Evolutionary conservation across 2,113 vertebrate species (phyloP), one percentile per base, ranked within the genome.

Genomic region (Alethe castanea): DNA sequence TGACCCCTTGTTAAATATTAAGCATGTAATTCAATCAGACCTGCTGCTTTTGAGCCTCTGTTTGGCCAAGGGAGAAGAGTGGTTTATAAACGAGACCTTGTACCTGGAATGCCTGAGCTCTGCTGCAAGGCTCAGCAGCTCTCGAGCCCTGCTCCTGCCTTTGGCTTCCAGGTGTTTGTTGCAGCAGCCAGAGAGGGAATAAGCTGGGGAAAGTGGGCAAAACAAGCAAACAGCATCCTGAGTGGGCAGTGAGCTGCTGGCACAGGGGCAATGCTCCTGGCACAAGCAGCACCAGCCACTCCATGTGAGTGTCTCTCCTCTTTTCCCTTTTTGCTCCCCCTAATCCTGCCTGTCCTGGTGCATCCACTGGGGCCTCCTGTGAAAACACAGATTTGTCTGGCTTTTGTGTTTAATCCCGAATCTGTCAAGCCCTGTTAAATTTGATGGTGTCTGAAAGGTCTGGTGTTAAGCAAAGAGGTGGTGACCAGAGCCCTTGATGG

Each of bases 371-470:
- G 76, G 91, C 92, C 76, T 66, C 60, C 92, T 72, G 35, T 89
- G 95, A 96, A 96, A 91, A 92, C 66, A 81, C 52, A 80, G 97
- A 97, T 97, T 96, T 98, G 96, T 95, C 95, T 94, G 97, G 86
- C 96, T 96, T 95, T 96, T 96, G 93, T 77, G 86, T 83, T 97
- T 97, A 97, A 98, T 97, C 97, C 98, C 24, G 44, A 91, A 91
- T 82, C 97, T 96, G 97, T 97, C 97, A 95, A 95, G 88, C 88
- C 82, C 48, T 93, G 97, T 98, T 98, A 96, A 94, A 86, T 94
- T 67, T 96, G 97, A 97, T 72, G 95, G 95, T 56, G 62, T 96
- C 96, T 96, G 96, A 94, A 97, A 98, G 96, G 97, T 97, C 97
- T 96, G 88, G 94, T 83, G 96, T 94, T 98, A 95, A 98, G 95